Conservation (phyloP, 2,113 vertebrate species). For the Cisticola juncidis region DNA sequence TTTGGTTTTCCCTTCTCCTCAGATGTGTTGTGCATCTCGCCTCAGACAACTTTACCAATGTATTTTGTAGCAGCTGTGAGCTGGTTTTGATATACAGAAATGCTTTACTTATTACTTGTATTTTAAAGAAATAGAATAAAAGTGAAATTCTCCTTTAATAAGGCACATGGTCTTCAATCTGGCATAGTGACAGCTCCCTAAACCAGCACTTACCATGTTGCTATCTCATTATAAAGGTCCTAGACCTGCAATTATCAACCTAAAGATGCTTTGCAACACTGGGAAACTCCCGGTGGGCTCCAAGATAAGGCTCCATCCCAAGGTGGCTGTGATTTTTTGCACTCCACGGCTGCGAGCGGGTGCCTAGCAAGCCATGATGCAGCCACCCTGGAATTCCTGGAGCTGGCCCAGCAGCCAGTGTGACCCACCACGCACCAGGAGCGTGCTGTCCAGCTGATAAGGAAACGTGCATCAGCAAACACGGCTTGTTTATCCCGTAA, state of each 20-base stretch:
- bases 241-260: not conserved
- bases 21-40: not conserved
- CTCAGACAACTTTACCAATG: not conserved
- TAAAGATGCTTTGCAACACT: not conserved
- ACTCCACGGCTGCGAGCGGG: fast-evolving
- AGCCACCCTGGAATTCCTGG: not conserved
- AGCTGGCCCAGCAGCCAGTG: not conserved
- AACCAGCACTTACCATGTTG: not conserved
- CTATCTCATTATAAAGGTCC: not conserved
- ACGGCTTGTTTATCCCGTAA: conserved; percentile 14
- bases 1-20: not conserved
- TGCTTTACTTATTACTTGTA: not conserved
- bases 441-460: conserved; percentile 40
- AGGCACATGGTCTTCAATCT: not conserved
- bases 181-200: not conserved
- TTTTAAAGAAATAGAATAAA: not conserved
- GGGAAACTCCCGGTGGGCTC: fast-evolving
- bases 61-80: not conserved
- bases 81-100: not conserved
- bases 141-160: not conserved
- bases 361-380: fast-evolving
- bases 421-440: not conserved
- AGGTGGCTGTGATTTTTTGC: not conserved
- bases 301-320: not conserved
- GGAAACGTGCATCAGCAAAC: conserved; percentile 33